Percentiles rank a stretch among this genome's conserved stretches.
These are phyloP conservation scores for Conchocele bisecta DNA, from an alignment of 2,888 invertebrate genomes.

Conservation along the genomic window DNA sequence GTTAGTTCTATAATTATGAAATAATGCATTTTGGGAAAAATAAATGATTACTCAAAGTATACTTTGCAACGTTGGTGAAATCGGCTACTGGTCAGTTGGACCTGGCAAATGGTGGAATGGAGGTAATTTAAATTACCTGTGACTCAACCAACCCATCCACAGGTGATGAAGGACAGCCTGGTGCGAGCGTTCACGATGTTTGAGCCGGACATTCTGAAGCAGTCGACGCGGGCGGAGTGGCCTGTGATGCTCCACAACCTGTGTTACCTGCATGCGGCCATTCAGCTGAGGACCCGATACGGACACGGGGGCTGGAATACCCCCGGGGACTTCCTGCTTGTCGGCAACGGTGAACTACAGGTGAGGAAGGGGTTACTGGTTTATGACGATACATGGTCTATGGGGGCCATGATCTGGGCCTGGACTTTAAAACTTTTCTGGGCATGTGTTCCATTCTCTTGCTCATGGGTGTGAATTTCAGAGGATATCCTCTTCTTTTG, in stretches of 20 bases:
- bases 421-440: too few relatives aligned
- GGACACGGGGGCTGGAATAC: conserved; percentile 81
- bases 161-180: conserved; percentile 81
- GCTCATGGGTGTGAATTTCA: too few relatives aligned
- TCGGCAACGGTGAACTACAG: conserved; percentile 76
- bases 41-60: too few relatives aligned
- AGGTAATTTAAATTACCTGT: background rate
- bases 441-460: too few relatives aligned
- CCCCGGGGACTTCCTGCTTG: conserved; percentile 74
- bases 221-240: conserved; percentile 78
- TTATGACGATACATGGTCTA: too few relatives aligned
- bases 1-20: too few relatives aligned
- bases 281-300: conserved; percentile 79
- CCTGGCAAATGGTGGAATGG: background rate
- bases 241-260: conserved; percentile 82
- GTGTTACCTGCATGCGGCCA: conserved; percentile 81
- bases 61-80: too few relatives aligned
- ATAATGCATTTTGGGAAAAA: too few relatives aligned
- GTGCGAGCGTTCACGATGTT: conserved; percentile 76
- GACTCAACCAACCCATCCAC: background rate
- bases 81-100: too few relatives aligned
- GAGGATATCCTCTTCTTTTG: too few relatives aligned
- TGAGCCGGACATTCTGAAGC: conserved; percentile 80
- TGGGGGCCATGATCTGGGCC: too few relatives aligned
- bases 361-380: too few relatives aligned